These are phyloP conservation scores for Cyprinodon diabolis DNA, from an alignment of 2,797 vertebrate species.

Conservation along the genomic window DNA sequence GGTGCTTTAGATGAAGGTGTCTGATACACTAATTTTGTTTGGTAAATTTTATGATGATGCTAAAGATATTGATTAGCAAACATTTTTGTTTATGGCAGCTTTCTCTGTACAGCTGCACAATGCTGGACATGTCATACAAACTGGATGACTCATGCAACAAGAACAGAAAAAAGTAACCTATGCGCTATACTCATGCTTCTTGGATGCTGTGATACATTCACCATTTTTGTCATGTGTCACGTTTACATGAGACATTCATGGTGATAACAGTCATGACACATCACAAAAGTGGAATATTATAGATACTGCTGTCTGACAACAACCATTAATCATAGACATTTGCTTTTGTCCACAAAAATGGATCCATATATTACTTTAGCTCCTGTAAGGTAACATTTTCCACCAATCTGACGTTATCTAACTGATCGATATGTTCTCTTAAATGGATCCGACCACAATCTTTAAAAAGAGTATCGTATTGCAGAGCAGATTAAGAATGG, in stretches of 20 bases:
- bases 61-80: slow-evolving; percentile 7
- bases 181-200: background rate
- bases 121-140: slow-evolving; percentile 17
- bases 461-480: slow-evolving; percentile 12
- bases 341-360: slow-evolving; percentile 2
- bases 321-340: slow-evolving; percentile 3
- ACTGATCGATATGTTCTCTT: slow-evolving; percentile 32
- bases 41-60: background rate
- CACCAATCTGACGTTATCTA: background rate
- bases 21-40: background rate
- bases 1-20: background rate
- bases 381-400: slow-evolving; percentile 15
- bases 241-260: background rate
- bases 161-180: background rate
- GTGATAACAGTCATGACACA: slow-evolving; percentile 10
- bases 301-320: background rate
- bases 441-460: slow-evolving; percentile 11
- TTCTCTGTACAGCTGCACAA: slow-evolving; percentile 5
- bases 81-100: background rate
- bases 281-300: slow-evolving; percentile 4
- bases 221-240: slow-evolving; percentile 2
- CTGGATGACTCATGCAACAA: background rate
- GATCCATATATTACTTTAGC: background rate
- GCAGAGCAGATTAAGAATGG: slow-evolving; percentile 25
- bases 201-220: background rate